Base-by-base conservation (phyloP, 2,113 vertebrate species). In the Cyphomyrus plagiostoma region DNA sequence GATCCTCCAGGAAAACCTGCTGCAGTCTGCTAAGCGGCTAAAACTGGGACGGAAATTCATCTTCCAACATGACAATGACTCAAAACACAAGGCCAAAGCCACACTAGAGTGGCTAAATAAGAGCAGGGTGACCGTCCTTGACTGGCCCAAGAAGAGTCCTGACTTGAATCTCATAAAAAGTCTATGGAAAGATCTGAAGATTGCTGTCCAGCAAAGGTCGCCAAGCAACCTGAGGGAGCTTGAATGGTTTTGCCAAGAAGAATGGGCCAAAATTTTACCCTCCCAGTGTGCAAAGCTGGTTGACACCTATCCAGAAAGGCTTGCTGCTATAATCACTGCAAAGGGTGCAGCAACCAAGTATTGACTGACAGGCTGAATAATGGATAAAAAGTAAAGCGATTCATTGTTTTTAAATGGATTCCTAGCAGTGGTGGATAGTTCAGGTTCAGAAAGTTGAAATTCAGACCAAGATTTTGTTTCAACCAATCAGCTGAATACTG, bases 51-150 rank as follows among this genome's bases (percentile, higher is more conserved):
- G 35, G 17, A 80, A 42, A 42, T 80, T 80, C 17, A 42, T 80
- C 74, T 80, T 80, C 39, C 74, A 80, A 42, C 74, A 80, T 35
- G 74, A 80, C 74, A 80, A 80, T 80, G 35, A 80, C 74, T 80
- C 30, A 5, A 80, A 80, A 80, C 74, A 80, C 35, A 80, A 19
- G 74, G 74, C 74, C 74, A 80, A 42, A 42, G 35, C 35, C 35
- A 80, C 74, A 42, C 35, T 39, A 17, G 30, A 80, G 35, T 80
- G 74, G 74, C 35, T 80, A 19, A 42, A 42, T 42, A 42, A 80
- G 35, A 80, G 42, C 74, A 80, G 35, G 74, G 74, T 80, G 74
- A 80, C 3, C 10, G 30, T 80, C 19, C 74, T 80, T 80, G 74
- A 80, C 35, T 80, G 74, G 74, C 74, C 74, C 35, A 80, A 50